Conservation (phyloP, 2,797 vertebrate species). For the Miichthys miiuy region DNA sequence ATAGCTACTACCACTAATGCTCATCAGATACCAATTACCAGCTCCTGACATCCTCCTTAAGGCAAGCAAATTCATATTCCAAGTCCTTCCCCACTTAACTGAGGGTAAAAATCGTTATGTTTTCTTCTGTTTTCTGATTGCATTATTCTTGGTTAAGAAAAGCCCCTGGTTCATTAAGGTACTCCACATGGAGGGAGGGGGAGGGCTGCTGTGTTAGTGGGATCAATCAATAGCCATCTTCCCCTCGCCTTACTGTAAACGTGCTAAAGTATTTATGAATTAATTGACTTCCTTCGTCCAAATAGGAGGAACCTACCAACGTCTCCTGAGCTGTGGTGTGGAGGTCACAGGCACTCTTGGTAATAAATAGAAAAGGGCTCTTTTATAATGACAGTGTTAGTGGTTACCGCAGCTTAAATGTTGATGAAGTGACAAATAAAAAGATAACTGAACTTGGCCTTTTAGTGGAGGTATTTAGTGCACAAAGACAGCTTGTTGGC, state of each 20-base stretch:
- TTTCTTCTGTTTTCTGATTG: constrained; percentile 64
- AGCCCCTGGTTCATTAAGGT: constrained; percentile 72
- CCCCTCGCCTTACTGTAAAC: constrained; percentile 88
- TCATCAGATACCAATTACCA: constrained; percentile 49
- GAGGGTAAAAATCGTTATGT: constrained; percentile 71
- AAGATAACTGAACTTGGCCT: constrained; percentile 19
- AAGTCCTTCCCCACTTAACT: constrained; percentile 58
- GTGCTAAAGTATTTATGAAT: constrained; percentile 91
- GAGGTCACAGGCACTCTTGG: constrained; percentile 78
- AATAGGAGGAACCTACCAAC: constrained; percentile 73
- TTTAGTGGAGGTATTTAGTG: not conserved
- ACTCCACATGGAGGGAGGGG: constrained; percentile 62
- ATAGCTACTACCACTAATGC: constrained; percentile 36
- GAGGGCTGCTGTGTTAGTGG: constrained; percentile 81
- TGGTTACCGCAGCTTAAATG: constrained; percentile 45
- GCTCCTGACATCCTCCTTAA: constrained; percentile 50
- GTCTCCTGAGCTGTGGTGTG: constrained; percentile 67
- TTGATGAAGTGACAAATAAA: constrained; percentile 36
- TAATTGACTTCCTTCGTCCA: constrained; percentile 86
- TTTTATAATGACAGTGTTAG: constrained; percentile 58
- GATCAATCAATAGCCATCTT: constrained; percentile 87
- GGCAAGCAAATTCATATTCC: constrained; percentile 56
- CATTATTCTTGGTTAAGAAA: constrained; percentile 77
- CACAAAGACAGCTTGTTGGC: not conserved
- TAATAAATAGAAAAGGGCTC: constrained; percentile 83